Conservation (phyloP, 1,140 invertebrate species). For the Orius insidiosus region DNA sequence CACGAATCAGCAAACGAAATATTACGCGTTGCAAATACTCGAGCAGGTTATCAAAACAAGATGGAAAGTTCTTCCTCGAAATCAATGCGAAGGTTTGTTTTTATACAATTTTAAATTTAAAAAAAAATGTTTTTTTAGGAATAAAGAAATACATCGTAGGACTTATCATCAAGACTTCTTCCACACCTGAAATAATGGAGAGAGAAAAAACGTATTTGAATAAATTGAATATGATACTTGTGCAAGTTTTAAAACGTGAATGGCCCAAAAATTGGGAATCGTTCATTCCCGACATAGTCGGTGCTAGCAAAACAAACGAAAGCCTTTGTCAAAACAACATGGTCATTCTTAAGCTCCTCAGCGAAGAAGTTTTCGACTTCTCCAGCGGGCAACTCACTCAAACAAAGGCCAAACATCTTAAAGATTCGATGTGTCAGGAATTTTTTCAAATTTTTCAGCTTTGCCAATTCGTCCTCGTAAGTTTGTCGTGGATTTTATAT, state of each 20-base stretch:
- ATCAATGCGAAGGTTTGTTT: conserved; percentile 83
- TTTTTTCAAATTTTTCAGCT: conserved; percentile 96
- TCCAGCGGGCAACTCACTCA: conserved; percentile 95
- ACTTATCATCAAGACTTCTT: conserved; percentile 95
- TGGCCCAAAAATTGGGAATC: conserved; percentile 99
- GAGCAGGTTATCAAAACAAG: conserved; percentile 98
- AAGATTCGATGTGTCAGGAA: conserved; percentile 99
- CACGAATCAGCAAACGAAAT: conserved; percentile 94
- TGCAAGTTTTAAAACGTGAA: conserved; percentile 95
- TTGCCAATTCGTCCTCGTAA: conserved; percentile 87
- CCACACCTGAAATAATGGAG: conserved; percentile 74
- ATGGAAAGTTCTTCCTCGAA: conserved; percentile 96
- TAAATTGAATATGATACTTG: conserved; percentile 97
- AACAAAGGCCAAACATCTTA: conserved; percentile 96
- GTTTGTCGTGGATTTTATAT: conserved; percentile 15
- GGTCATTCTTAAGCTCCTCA: conserved; percentile 91
- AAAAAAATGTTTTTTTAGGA: conserved; percentile 24
- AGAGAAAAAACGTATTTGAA: conserved; percentile 92
- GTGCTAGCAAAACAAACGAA: conserved; percentile 96
- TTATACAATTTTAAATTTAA: neutral
- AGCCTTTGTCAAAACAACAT: conserved; percentile 99
- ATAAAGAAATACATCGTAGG: conserved; percentile 99
- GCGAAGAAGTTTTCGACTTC: conserved; percentile 98
- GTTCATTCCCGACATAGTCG: conserved; percentile 97
- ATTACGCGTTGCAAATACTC: conserved; percentile 97